Percentiles rank a stretch among this genome's conserved stretches.
phyloP scores from a whole-genome alignment of 37 sponge, comb jelly and placozoan genomes.

The Amphimedon queenslandica region DNA sequence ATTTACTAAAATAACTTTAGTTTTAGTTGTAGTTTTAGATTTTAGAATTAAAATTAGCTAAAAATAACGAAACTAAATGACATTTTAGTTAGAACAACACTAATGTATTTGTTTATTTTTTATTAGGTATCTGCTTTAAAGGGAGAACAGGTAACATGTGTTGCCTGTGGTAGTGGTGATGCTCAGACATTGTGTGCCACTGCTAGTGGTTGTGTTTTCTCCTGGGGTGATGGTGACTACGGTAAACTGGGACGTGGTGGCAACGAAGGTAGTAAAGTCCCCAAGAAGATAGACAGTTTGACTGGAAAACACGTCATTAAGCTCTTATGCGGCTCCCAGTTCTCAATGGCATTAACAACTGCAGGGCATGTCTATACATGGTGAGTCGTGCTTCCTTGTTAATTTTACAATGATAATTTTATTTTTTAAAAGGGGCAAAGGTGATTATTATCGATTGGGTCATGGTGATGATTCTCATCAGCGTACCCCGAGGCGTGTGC shows the following conservation, averaged over 20 bases:
- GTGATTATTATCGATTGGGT: slow-evolving; percentile 95
- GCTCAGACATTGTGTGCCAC: slow-evolving; percentile 86
- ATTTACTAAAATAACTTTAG: too few relatives aligned
- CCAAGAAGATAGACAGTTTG: slow-evolving; percentile 75
- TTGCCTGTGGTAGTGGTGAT: slow-evolving; percentile 96
- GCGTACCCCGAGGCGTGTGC: slow-evolving; percentile 72
- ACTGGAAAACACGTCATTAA: slow-evolving; percentile 58
- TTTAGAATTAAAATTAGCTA: too few relatives aligned
- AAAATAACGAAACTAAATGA: too few relatives aligned
- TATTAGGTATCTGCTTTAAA: slow-evolving; percentile 68
- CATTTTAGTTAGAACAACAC: too few relatives aligned
- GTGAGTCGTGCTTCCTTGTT: slow-evolving; percentile 56
- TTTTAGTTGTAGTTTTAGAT: background rate
- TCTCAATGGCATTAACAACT: slow-evolving; percentile 85
- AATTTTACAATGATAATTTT: background rate
- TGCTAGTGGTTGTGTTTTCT: slow-evolving; percentile 62
- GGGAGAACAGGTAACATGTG: slow-evolving; percentile 55
- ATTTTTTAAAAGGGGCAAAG: slow-evolving; percentile 83
- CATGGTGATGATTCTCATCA: slow-evolving; percentile 87
- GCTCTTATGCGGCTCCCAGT: slow-evolving; percentile 94
- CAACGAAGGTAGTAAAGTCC: slow-evolving; percentile 86
- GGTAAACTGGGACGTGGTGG: slow-evolving; percentile 97
- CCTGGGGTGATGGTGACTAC: slow-evolving; percentile 98
- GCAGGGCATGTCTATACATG: slow-evolving; percentile 91
- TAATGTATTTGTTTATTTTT: too few relatives aligned